phyloP scores from a whole-genome alignment of 1,140 invertebrate genomes.

The Theocolax elegans region DNA sequence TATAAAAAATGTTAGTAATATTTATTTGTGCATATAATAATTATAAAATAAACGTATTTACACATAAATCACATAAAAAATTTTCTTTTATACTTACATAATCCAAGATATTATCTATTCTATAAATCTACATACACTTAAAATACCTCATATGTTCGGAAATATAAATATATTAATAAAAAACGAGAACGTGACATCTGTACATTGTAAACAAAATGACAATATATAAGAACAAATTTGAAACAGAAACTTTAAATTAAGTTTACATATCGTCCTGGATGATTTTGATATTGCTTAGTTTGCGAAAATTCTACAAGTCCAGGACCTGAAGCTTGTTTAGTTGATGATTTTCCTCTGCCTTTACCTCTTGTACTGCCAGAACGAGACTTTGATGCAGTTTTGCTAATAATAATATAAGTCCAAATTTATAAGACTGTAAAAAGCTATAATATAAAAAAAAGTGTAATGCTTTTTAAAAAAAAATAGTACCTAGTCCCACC shows the following conservation, averaged over 20 bases:
- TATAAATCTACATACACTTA: no score
- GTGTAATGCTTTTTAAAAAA: conserved; percentile 16
- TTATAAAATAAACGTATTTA: conserved; percentile 39
- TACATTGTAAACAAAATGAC: background rate
- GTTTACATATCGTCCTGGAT: conserved; percentile 52
- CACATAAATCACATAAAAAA: background rate
- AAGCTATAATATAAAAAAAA: background rate
- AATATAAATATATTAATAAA: no score
- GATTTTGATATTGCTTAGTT: conserved; percentile 50
- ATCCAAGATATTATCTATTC: no score
- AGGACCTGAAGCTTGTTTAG: conserved; percentile 38
- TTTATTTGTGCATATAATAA: conserved; percentile 17
- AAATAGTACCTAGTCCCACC: conserved; percentile 45
- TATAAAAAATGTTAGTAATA: conserved; percentile 14
- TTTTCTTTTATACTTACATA: conserved; percentile 13
- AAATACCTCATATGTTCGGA: no score
- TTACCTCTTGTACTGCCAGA: background rate
- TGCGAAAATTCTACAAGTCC: conserved; percentile 57
- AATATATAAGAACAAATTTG: conserved; percentile 3
- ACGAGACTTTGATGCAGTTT: background rate
- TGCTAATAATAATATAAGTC: background rate
- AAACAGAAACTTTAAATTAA: conserved; percentile 30
- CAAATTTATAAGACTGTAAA: conserved; percentile 8
- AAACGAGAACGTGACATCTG: background rate
- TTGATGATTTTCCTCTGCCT: conserved; percentile 30